Evolutionary conservation across 2,888 invertebrate species (phyloP).

Genomic region (Pemphredon lugubris): DNA sequence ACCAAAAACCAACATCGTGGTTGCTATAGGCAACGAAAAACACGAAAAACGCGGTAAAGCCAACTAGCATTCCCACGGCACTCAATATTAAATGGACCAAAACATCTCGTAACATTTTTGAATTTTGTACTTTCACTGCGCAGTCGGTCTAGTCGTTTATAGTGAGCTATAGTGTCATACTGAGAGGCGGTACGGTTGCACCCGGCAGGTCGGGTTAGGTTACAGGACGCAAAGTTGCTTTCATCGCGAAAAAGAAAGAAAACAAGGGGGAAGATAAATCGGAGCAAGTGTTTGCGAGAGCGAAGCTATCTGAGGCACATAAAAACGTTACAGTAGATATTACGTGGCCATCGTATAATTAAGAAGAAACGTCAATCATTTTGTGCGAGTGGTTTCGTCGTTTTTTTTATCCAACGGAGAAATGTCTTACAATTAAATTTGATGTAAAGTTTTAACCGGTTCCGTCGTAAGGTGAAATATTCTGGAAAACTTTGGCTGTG

Average conservation of each 20-base stretch:
- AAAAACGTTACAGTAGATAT: slow-evolving; percentile 5
- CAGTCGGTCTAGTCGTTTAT: no score
- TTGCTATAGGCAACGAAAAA: slow-evolving; percentile 61
- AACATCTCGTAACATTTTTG: slow-evolving; percentile 56
- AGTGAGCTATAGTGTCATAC: not conserved
- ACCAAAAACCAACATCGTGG: slow-evolving; percentile 68
- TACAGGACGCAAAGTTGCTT: not conserved
- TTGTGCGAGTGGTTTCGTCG: no score
- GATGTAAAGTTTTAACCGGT: no score
- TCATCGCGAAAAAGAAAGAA: not conserved
- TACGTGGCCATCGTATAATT: no score
- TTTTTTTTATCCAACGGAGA: no score
- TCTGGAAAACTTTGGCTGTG: no score
- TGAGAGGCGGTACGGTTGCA: slow-evolving; percentile 6
- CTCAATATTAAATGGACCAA: slow-evolving; percentile 51
- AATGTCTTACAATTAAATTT: no score
- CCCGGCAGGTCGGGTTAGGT: not conserved
- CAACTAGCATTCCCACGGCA: slow-evolving; percentile 58
- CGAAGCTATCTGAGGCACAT: slow-evolving; percentile 11
- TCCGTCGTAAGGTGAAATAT: no score
- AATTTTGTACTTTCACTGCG: slow-evolving; percentile 23
- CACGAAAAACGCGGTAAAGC: slow-evolving; percentile 60
- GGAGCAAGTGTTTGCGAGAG: slow-evolving; percentile 7
- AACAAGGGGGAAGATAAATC: not conserved
- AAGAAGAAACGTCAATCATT: no score